Conservation (phyloP, 1,140 invertebrate genomes). For the Plutomurus gul region DNA sequence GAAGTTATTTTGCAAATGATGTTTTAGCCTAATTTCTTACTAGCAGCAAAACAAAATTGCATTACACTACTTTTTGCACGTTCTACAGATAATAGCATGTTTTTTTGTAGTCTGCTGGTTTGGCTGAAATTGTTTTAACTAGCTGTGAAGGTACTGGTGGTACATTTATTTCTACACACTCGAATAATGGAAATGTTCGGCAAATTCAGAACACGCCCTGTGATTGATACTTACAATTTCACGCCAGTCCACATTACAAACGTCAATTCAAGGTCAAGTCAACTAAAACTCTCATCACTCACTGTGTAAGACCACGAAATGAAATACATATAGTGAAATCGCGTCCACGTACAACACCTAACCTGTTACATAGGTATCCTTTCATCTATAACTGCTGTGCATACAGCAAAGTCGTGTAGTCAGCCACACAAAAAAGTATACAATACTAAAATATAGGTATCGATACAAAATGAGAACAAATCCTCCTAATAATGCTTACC, state of each 20-base stretch:
- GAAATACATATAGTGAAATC: neutral
- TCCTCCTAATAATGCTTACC: neutral
- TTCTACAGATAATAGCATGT: no score
- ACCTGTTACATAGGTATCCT: neutral
- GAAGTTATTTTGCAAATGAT: no score
- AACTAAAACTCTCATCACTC: neutral
- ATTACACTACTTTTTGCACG: no score
- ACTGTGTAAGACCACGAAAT: no score
- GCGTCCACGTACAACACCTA: neutral
- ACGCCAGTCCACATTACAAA: neutral
- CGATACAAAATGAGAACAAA: neutral
- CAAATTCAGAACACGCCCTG: conserved; percentile 5
- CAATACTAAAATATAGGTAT: no score
- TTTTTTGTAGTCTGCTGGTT: no score
- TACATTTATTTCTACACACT: neutral
- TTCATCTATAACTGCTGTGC: neutral
- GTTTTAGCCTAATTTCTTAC: no score
- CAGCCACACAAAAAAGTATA: neutral
- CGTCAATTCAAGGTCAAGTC: neutral
- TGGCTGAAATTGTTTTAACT: neutral
- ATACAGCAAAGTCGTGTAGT: neutral
- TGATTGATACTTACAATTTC: no score
- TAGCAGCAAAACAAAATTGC: no score
- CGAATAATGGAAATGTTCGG: neutral
- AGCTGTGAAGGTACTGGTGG: neutral